Evolutionary conservation across 1,140 invertebrate genomes (phyloP).

Genomic region (Penaeus japonicus): DNA sequence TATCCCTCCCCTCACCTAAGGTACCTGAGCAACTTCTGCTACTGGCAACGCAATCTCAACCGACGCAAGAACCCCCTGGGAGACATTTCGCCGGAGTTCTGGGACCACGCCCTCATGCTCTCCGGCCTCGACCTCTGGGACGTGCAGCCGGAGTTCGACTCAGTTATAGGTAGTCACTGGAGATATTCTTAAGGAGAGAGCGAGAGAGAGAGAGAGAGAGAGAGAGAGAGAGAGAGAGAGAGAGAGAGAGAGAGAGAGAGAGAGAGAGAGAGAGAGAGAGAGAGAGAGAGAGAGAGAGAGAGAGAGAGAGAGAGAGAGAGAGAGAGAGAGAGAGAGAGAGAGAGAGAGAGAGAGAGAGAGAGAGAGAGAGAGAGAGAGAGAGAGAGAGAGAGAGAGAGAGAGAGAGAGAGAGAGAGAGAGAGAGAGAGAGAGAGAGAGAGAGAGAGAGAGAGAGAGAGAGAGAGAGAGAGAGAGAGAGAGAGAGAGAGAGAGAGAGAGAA

Average conservation of each 20-base stretch:
- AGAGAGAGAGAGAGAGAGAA: too few species aligned
- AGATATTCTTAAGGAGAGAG: background rate
- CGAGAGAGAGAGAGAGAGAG: too few species aligned
- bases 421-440: background rate
- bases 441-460: background rate
- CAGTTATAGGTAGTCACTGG: conserved; percentile 59
- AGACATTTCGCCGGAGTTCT: conserved; percentile 62
- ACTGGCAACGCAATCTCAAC: conserved; percentile 62
- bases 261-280: too few species aligned
- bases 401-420: background rate
- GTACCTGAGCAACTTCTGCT: conserved; percentile 64
- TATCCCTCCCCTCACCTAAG: conserved; percentile 67
- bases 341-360: too few species aligned
- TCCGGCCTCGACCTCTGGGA: conserved; percentile 63
- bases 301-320: background rate
- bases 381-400: background rate
- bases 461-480: too few species aligned
- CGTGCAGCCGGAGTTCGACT: conserved; percentile 35
- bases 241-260: too few species aligned
- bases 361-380: background rate
- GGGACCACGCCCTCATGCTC: conserved; percentile 69
- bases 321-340: background rate
- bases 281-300: too few species aligned
- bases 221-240: too few species aligned
- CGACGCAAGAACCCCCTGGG: conserved; percentile 1